Base-by-base conservation (phyloP, 2,113 vertebrate genomes). In the Numida meleagris region DNA sequence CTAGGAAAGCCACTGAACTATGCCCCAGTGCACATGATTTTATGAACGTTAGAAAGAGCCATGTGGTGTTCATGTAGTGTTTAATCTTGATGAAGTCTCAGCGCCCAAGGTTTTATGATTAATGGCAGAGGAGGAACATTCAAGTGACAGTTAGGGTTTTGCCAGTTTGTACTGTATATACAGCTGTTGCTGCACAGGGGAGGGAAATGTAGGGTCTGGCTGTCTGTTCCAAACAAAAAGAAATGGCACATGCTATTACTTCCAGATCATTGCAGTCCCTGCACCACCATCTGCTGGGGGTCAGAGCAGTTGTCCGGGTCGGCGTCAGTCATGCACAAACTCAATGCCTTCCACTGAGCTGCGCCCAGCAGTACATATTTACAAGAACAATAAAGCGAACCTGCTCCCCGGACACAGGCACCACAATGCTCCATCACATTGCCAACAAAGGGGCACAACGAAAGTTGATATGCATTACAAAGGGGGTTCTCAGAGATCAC, bases 241-340 rank as follows among this genome's bases (percentile, higher is more conserved):
- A 98, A 98, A 97, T 98, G 98, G 98, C 98, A 98, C 98, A 98
- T 98, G 98, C 97, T 98, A 98, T 98, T 99, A 98, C 98, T 99
- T 98, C 98, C 98, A 98, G 98, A 98, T 98, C 98, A 98, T 96
- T 96, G 97, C 98, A 98, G 97, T 97, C 96, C 97, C 98, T 98
- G 98, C 97, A 97, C 96, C 97, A 98, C 98, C 98, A 98, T 98
- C 98, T 98, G 98, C 98, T 98, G 98, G 97, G 98, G 98, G 98
- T 98, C 98, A 98, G 98, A 97, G 97, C 98, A 94, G 98, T 98
- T 97, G 97, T 98, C 97, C 97, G 96, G 97, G 98, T 98, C 97
- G 97, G 98, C 98, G 95, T 98, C 97, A 97, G 80, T 96, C 96
- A 89, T 91, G 88, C 92, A 97, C 95, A 97, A 97, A 96, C 93